A percentile compares a stretch with the other conserved stretches of the same genome.
These are phyloP conservation scores for Xylophagus ater DNA, from an alignment of 2,888 invertebrate species.

Conservation along the genomic window DNA sequence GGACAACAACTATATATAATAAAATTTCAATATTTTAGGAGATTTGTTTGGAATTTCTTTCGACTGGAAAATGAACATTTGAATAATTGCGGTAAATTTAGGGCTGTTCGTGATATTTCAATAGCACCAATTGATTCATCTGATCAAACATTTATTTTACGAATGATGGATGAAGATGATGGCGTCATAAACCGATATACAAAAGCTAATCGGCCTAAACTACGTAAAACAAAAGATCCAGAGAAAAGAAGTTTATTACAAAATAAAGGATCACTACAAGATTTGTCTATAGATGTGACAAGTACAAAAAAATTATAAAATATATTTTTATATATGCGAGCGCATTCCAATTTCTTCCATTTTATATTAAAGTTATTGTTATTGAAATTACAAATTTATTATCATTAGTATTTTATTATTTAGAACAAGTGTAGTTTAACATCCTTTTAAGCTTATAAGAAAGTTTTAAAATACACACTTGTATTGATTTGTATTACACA, in stretches of 20 bases:
- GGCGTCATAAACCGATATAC: constrained; percentile 65
- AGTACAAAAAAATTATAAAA: constrained; percentile 13
- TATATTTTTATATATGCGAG: no score
- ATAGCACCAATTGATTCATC: constrained; percentile 89
- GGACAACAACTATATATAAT: no score
- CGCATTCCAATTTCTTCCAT: no score
- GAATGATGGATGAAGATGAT: constrained; percentile 93
- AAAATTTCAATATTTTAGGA: no score
- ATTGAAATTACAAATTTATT: no score
- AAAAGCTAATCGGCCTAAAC: constrained; percentile 48
- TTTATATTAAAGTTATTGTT: no score
- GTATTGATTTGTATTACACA: no score
- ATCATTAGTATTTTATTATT: no score
- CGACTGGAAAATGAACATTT: constrained; percentile 98
- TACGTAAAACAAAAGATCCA: constrained; percentile 48
- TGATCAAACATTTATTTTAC: constrained; percentile 77
- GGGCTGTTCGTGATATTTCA: constrained; percentile 95
- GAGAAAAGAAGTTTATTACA: constrained; percentile 47
- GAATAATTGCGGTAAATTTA: constrained; percentile 97
- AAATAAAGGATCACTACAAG: constrained; percentile 31
- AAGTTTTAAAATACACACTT: no score
- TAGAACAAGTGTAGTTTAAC: no score
- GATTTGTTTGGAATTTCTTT: constrained; percentile 99
- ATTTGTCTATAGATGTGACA: constrained; percentile 39
- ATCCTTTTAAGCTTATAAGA: no score